Base-by-base conservation (phyloP, 1,140 invertebrate genomes). In the Brachionus sp. region DNA sequence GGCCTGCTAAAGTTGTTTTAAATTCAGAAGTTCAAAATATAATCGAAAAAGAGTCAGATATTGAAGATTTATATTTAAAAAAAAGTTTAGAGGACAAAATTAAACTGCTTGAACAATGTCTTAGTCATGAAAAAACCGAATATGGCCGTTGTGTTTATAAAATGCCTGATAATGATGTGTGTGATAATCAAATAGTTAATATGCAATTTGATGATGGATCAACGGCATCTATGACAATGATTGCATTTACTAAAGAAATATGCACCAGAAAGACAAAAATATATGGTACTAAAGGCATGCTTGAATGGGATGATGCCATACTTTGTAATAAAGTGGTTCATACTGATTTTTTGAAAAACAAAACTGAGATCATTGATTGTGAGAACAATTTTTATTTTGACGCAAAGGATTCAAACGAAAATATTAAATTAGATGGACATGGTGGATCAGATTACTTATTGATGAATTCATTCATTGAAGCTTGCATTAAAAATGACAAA, bases 181-280 rank as follows among this genome's bases (percentile, higher is more conserved):
- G 87, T 62, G 88, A 89, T 84, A 86, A 90, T 84, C 89, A 90
- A 85, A 87, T 90, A 33, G 89, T 90, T 1, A 90, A 89, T 82
- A 87, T 90, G 85, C 86, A 90, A 84, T 90, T 89, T 86, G 86
- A 88, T 82, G 86, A 87, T 85, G 90, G 90, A 33, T 19, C 89
- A 13, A 90, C 90, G 10, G 88, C 87, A 23, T 86, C 86, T 5
- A 86, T 90, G 16, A 87, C 87, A 5, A 90, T 90, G 89, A 85
- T 90, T n/a, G 90, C 89, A 39, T 90, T 90, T 84, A 90, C 88
- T 16, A 84, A 89, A 83, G 84, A 86, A 10, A 35, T 90, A 10
- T 90, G 90, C 85, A 68, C 62, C 19, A 84, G 90, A 64, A 86
- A 86, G 29, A 84, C 85, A 10, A 83, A 83, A 19, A 78, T 85